These are phyloP conservation scores for Aphelenchoides fujianensis DNA, from an alignment of 1,140 invertebrate genomes.

Conservation along the genomic window DNA sequence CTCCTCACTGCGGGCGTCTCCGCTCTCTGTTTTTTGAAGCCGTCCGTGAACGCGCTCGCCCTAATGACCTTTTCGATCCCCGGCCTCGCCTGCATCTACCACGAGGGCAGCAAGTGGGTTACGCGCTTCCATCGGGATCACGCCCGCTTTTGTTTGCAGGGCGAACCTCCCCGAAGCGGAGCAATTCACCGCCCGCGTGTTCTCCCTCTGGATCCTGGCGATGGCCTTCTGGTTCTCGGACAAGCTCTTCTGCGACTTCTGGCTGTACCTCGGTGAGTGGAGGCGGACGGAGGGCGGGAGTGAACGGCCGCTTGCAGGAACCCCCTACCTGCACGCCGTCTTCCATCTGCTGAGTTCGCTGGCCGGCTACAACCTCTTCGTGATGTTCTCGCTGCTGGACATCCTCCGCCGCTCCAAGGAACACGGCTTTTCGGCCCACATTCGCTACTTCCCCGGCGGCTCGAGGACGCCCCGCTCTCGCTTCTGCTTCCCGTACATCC, in stretches of 20 bases:
- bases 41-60: slow-evolving; percentile 57
- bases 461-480: not conserved
- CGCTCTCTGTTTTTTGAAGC: slow-evolving; percentile 58
- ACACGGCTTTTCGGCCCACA: slow-evolving; percentile 44
- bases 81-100: slow-evolving; percentile 46
- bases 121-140: too few relatives aligned
- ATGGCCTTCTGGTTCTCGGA: slow-evolving; percentile 54
- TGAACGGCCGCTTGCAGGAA: slow-evolving; percentile 33
- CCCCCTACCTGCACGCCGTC: slow-evolving; percentile 57
- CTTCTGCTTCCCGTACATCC: slow-evolving; percentile 10
- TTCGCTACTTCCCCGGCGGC: slow-evolving; percentile 37
- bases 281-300: not conserved
- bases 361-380: slow-evolving; percentile 53
- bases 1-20: slow-evolving; percentile 43
- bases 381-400: slow-evolving; percentile 60
- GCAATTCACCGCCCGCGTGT: slow-evolving; percentile 44
- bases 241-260: slow-evolving; percentile 55
- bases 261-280: slow-evolving; percentile 53
- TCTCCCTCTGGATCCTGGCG: slow-evolving; percentile 53
- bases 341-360: slow-evolving; percentile 51
- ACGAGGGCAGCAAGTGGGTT: slow-evolving; percentile 46
- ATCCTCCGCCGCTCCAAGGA: slow-evolving; percentile 42
- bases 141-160: slow-evolving; percentile 37
- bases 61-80: slow-evolving; percentile 58
- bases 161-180: slow-evolving; percentile 50